Evolutionary conservation across 2,797 vertebrate species (phyloP).

Genomic region (Microtus californicus): DNA sequence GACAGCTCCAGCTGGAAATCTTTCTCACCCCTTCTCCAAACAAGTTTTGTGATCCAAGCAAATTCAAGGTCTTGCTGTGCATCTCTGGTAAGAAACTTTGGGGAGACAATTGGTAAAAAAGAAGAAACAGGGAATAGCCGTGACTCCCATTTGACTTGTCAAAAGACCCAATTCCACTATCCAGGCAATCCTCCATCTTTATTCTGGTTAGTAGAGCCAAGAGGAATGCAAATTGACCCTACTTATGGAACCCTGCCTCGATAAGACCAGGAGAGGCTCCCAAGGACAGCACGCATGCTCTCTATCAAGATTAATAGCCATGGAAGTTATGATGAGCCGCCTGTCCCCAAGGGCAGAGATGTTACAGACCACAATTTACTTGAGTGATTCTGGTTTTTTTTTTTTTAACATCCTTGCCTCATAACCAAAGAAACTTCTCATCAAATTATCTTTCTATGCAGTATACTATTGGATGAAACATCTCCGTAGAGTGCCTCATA

Average conservation of each 20-base stretch:
- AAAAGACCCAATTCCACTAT: background rate
- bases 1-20: conserved; percentile 61
- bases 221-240: conserved; percentile 3
- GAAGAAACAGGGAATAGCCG: conserved; percentile 44
- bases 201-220: background rate
- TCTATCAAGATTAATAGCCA: conserved; percentile 72
- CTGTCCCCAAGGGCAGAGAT: conserved; percentile 57
- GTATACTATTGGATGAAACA: conserved; percentile 39
- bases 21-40: conserved; percentile 50
- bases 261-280: conserved; percentile 52
- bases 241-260: conserved; percentile 8
- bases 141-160: conserved; percentile 25
- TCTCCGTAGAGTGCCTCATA: conserved; percentile 48
- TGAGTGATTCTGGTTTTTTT: conserved; percentile 49
- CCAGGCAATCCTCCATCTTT: conserved; percentile 13
- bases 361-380: conserved; percentile 70
- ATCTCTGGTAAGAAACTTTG: conserved; percentile 47
- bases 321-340: conserved; percentile 64
- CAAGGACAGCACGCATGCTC: conserved; percentile 52
- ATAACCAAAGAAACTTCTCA: conserved; percentile 70
- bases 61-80: conserved; percentile 50
- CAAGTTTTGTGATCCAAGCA: conserved; percentile 37
- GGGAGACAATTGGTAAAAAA: conserved; percentile 55
- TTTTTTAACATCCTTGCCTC: conserved; percentile 60
- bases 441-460: conserved; percentile 43